phyloP scores from a whole-genome alignment of 1,140 invertebrate species.

The Acyrthosiphon pisum region DNA sequence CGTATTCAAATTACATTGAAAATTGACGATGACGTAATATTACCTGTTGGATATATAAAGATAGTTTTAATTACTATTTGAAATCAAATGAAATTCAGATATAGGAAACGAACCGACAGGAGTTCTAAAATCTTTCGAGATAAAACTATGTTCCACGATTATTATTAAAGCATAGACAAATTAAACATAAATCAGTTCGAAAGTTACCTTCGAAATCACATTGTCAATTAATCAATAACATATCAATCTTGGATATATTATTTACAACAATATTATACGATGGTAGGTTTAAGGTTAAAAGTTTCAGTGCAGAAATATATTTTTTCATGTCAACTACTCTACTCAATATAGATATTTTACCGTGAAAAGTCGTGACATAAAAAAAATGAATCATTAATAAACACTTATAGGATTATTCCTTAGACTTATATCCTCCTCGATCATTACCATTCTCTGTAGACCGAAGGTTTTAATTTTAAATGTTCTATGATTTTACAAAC shows the following conservation, averaged over 20 bases:
- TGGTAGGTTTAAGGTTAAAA: not conserved
- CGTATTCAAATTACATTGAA: not conserved
- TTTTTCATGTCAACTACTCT: not conserved
- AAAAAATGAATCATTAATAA: slow-evolving; percentile 27
- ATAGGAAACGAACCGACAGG: not conserved
- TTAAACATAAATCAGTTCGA: not conserved
- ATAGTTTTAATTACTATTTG: not conserved
- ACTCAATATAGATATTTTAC: not conserved
- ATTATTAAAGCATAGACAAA: not conserved
- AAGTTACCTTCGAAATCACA: slow-evolving; percentile 26
- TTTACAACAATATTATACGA: not conserved
- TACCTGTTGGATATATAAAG: not conserved
- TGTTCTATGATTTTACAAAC: not conserved
- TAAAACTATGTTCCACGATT: not conserved
- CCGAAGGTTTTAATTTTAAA: slow-evolving; percentile 11
- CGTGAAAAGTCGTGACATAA: slow-evolving; percentile 33
- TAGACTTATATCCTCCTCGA: slow-evolving; percentile 1
- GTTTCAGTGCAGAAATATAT: not conserved
- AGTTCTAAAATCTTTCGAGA: not conserved
- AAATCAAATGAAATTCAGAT: not conserved
- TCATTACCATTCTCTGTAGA: not conserved
- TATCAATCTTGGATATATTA: not conserved
- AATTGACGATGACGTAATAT: not conserved
- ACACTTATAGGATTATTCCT: not conserved
- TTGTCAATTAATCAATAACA: slow-evolving; percentile 33